phyloP scores from a whole-genome alignment of 2,797 vertebrate species.

The Pipistrellus pygmaeus region DNA sequence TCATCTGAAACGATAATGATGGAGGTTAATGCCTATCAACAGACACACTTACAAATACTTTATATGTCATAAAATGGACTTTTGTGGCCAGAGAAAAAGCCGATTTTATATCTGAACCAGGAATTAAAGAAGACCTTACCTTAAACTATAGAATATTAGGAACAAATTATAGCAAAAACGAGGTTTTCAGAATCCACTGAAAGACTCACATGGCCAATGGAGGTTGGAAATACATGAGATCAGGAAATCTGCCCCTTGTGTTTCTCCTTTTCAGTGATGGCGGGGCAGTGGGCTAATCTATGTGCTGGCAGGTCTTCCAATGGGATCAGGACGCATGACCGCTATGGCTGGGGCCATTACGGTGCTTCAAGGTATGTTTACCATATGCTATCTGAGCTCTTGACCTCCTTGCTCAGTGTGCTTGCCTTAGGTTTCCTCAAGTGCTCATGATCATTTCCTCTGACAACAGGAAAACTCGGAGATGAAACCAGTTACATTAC shows the following conservation, averaged over 20 bases:
- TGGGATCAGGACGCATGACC: conserved; percentile 84
- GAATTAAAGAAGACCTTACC: background rate
- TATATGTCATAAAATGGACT: background rate
- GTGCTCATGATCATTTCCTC: background rate
- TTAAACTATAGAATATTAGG: background rate
- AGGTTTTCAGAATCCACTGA: background rate
- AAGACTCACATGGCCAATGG: background rate
- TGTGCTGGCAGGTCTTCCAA: conserved; percentile 86
- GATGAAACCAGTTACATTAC: background rate
- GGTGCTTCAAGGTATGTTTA: conserved; percentile 84
- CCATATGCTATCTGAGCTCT: background rate
- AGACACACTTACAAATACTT: background rate
- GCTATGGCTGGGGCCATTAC: conserved; percentile 84
- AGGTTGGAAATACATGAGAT: background rate
- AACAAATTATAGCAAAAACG: background rate
- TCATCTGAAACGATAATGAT: background rate
- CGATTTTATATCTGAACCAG: background rate
- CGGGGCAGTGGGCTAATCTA: conserved; percentile 83
- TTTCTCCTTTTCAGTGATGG: conserved; percentile 71
- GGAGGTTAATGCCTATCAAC: background rate
- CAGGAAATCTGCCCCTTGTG: background rate
- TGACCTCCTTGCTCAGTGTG: background rate
- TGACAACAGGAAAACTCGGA: background rate
- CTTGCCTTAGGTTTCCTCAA: background rate
- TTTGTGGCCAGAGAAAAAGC: background rate